These are phyloP conservation scores for Monomorium pharaonis DNA, from an alignment of 1,140 invertebrate species.

Conservation along the genomic window DNA sequence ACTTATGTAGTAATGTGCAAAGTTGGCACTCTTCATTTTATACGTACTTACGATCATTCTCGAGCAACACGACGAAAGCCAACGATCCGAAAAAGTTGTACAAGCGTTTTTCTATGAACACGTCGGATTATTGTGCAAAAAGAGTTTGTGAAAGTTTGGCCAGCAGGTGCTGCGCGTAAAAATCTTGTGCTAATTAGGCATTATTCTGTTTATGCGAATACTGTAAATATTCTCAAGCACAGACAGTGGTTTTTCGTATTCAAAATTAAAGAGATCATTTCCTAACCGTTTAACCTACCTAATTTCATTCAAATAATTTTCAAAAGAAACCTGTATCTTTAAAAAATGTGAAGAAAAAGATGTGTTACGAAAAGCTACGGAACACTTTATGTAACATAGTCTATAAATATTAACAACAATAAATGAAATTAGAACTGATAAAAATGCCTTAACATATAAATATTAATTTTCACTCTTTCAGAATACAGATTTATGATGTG, in stretches of 20 bases:
- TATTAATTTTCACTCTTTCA: background rate
- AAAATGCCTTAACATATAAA: too few species aligned
- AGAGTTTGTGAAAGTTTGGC: background rate
- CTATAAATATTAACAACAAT: background rate
- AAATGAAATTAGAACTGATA: too few species aligned
- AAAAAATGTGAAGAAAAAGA: background rate
- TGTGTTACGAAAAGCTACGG: background rate
- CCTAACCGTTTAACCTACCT: background rate
- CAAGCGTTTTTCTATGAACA: background rate
- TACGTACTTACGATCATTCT: background rate
- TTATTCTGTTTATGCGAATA: background rate
- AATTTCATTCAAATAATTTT: background rate
- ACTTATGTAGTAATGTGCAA: background rate
- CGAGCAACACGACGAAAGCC: background rate
- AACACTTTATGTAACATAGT: background rate
- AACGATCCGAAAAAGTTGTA: conserved; percentile 23
- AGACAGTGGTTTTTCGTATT: background rate
- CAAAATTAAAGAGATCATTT: background rate
- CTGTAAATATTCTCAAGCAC: background rate
- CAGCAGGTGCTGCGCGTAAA: background rate
- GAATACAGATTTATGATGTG: background rate
- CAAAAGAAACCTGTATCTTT: background rate
- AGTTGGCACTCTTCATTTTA: background rate
- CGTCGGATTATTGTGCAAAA: background rate
- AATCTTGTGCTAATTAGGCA: conserved; percentile 6